phyloP scores from a whole-genome alignment of 1,140 invertebrate species.

The Bombus picipes region DNA sequence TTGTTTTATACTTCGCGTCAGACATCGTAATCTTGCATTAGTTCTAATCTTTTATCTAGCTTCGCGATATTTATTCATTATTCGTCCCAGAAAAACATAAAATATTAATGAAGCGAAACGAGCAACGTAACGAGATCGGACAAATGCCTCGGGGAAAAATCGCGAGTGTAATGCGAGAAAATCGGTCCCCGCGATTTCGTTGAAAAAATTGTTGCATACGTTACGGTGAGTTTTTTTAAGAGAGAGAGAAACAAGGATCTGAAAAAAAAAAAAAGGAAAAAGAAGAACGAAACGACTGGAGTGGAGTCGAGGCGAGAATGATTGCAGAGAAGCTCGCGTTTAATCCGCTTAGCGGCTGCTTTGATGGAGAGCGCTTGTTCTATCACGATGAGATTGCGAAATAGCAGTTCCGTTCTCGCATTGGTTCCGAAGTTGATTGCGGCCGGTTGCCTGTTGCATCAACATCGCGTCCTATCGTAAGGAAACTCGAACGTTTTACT shows the following conservation, averaged over 20 bases:
- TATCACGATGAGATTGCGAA: constrained; percentile 51
- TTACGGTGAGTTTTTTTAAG: neutral
- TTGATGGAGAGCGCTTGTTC: constrained; percentile 47
- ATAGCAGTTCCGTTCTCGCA: constrained; percentile 61
- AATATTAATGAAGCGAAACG: constrained; percentile 17
- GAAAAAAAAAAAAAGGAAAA: neutral
- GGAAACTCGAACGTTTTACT: constrained; percentile 47
- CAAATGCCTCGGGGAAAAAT: constrained; percentile 14
- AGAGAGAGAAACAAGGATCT: neutral
- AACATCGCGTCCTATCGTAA: constrained; percentile 17
- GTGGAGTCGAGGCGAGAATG: constrained; percentile 30
- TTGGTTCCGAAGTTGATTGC: constrained; percentile 18
- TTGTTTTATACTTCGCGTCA: neutral
- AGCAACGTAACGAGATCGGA: constrained; percentile 45
- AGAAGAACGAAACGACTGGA: neutral
- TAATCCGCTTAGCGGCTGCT: constrained; percentile 66
- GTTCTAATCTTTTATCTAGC: neutral
- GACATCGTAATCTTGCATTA: neutral
- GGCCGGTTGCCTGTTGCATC: constrained; percentile 30
- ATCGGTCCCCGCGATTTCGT: too few relatives aligned
- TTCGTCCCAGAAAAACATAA: neutral
- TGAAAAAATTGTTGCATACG: too few relatives aligned
- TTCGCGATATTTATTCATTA: constrained; percentile 24
- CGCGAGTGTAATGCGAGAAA: too few relatives aligned
- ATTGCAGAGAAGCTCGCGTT: constrained; percentile 56